Percentiles rank a stretch among this genome's conserved stretches.
Evolutionary conservation across 2,888 invertebrate genomes (phyloP).

Genomic region (Aphidoletes aphidimyza): DNA sequence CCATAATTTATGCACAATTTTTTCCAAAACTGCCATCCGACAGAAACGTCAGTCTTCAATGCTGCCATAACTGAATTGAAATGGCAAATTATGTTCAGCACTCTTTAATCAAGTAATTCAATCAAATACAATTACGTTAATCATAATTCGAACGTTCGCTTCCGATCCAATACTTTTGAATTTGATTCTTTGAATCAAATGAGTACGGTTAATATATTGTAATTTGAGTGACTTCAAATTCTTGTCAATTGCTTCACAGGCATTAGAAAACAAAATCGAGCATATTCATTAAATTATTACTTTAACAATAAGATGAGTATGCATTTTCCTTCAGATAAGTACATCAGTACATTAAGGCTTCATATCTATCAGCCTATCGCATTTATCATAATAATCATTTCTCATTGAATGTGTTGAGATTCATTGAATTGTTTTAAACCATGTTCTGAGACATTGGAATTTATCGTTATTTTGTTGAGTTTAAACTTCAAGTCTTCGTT

Average conservation of each 20-base stretch:
- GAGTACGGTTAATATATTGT: too few relatives aligned
- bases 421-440: not conserved
- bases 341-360: not conserved
- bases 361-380: conserved; percentile 21
- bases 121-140: not conserved
- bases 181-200: too few relatives aligned
- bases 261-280: too few relatives aligned
- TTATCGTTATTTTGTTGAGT: not conserved
- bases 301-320: not conserved
- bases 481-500: too few relatives aligned
- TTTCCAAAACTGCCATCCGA: too few relatives aligned
- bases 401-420: not conserved
- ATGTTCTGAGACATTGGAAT: not conserved
- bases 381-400: not conserved
- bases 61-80: not conserved
- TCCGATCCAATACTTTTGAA: too few relatives aligned
- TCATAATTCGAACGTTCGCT: not conserved
- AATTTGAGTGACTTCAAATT: too few relatives aligned
- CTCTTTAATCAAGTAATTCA: not conserved
- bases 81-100: not conserved
- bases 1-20: too few relatives aligned
- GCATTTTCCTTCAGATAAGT: not conserved
- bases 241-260: not conserved
- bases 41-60: not conserved
- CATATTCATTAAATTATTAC: too few relatives aligned